A percentile compares a stretch with the other conserved stretches of the same genome.
These are phyloP conservation scores for Montipora foliosa DNA, from an alignment of 64 coral and sea anemone genomes.

Conservation along the genomic window DNA sequence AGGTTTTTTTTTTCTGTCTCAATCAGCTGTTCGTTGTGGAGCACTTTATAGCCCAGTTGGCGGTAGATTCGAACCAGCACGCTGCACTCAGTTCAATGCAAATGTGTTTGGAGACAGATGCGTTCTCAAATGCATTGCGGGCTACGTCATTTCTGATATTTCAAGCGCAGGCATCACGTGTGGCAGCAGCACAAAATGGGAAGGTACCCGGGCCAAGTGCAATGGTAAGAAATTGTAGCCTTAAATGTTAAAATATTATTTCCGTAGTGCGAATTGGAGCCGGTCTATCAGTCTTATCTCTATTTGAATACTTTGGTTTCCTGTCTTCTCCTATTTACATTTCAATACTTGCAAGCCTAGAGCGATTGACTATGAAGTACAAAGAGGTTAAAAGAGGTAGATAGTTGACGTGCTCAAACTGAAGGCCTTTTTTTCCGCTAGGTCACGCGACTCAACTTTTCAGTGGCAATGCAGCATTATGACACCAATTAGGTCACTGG, in stretches of 20 bases:
- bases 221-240: slow-evolving; percentile 22
- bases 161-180: slow-evolving; percentile 3
- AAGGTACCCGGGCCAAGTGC: slow-evolving; percentile 6
- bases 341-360: too few relatives aligned
- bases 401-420: too few relatives aligned
- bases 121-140: slow-evolving; percentile 36
- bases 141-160: slow-evolving; percentile 45
- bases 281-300: background rate
- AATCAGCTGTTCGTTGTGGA: slow-evolving; percentile 43
- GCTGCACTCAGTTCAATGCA: slow-evolving; percentile 50
- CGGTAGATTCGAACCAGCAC: slow-evolving; percentile 33
- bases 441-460: too few relatives aligned
- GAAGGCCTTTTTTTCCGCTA: too few relatives aligned
- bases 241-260: background rate
- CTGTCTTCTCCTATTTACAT: too few relatives aligned
- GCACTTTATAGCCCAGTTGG: background rate
- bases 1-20: background rate
- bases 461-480: too few relatives aligned
- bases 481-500: too few relatives aligned
- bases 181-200: slow-evolving; percentile 21
- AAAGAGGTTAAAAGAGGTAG: too few relatives aligned
- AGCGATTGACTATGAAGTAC: too few relatives aligned
- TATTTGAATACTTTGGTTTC: too few relatives aligned
- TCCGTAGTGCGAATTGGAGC: background rate
- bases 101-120: slow-evolving; percentile 68